phyloP scores from a whole-genome alignment of 2,797 vertebrate genomes.

The Gymnopithys bicolor region DNA sequence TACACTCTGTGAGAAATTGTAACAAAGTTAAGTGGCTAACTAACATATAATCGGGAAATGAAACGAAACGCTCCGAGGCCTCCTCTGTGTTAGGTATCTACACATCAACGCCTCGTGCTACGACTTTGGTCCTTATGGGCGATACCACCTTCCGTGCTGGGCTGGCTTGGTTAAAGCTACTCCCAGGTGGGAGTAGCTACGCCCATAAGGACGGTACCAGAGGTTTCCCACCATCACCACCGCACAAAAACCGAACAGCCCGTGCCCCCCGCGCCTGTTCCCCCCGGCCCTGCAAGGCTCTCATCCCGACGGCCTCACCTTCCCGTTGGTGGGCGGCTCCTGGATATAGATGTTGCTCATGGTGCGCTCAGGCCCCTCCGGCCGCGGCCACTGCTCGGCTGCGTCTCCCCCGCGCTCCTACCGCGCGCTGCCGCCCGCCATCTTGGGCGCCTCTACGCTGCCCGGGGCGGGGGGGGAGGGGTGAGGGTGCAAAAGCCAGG shows the following conservation, averaged over 20 bases:
- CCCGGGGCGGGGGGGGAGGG: rapidly evolving
- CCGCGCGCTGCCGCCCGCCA: not conserved
- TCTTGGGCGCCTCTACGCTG: not conserved
- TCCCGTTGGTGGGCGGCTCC: constrained; percentile 94
- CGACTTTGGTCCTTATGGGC: rapidly evolving
- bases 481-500: rapidly evolving
- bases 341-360: constrained; percentile 99
- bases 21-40: not conserved
- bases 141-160: too few relatives aligned
- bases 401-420: not conserved
- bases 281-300: not conserved
- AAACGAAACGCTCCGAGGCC: rapidly evolving
- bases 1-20: not conserved
- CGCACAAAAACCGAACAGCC: too few relatives aligned
- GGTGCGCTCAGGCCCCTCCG: not conserved
- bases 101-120: too few relatives aligned
- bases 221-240: not conserved
- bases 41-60: rapidly evolving
- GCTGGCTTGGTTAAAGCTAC: too few relatives aligned
- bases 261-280: rapidly evolving
- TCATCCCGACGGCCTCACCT: constrained; percentile 77
- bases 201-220: too few relatives aligned
- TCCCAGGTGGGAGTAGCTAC: too few relatives aligned
- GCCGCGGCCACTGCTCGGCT: too few relatives aligned
- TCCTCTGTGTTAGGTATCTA: rapidly evolving